Evolutionary conservation across 2,888 invertebrate species (phyloP).

Genomic region (Electrophaes corylata): DNA sequence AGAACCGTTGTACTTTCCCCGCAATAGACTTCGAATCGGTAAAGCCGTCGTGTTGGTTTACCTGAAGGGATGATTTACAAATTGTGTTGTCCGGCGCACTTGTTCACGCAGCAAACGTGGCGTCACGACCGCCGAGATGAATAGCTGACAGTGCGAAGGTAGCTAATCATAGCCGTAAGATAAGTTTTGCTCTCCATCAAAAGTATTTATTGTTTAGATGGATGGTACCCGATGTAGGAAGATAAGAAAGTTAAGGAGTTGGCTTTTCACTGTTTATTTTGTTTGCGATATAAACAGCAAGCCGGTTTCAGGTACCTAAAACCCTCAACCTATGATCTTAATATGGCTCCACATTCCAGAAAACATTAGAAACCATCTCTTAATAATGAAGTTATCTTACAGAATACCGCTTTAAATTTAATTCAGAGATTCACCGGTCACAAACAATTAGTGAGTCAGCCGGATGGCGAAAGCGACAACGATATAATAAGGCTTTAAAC

Average conservation of each 20-base stretch:
- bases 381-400: no score
- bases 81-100: conserved; percentile 59
- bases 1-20: neutral
- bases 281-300: no score
- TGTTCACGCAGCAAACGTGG: conserved; percentile 60
- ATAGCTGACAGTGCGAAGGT: conserved; percentile 48
- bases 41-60: conserved; percentile 42
- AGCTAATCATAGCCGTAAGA: conserved; percentile 39
- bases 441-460: no score
- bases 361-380: no score
- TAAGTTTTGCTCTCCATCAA: conserved; percentile 24
- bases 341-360: no score
- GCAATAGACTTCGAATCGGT: conserved; percentile 34
- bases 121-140: conserved; percentile 64
- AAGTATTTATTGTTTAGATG: conserved; percentile 17
- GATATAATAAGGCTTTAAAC: no score
- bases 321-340: no score
- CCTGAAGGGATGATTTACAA: conserved; percentile 64
- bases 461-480: no score
- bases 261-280: neutral
- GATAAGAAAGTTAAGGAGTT: neutral
- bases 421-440: no score
- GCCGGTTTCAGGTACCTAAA: no score
- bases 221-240: conserved; percentile 5
- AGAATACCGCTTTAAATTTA: no score